Base-by-base conservation (phyloP, 2,113 vertebrate genomes). In the Verasper variegatus region DNA sequence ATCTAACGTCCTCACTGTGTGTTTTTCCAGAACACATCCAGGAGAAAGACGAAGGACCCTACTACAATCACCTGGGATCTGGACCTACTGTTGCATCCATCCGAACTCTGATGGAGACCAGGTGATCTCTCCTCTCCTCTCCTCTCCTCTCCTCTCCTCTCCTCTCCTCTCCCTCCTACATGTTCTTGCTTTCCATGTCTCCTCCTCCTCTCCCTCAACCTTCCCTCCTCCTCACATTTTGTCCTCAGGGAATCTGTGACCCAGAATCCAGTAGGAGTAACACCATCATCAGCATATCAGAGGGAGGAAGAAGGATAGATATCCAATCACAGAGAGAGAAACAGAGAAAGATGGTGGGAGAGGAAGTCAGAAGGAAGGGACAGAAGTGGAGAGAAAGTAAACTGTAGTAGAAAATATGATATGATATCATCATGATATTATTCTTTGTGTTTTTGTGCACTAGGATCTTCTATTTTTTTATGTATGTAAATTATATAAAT, bases 1-100 rank as follows among this genome's bases (percentile, higher is more conserved):
- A 42, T 62, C 35, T 13, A 14, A 40, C 42, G 42, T 55, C 4
- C 40, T 85, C 23, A 82, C 8, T 61, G 45, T 85, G 20, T 83
- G 20, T 81, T 5, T 81, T 72, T 37, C 72, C 90, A 99, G 98
- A 98, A 80, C 96, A 98, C 95, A 96, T 98, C 1, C 88, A 96
- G 85, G 98, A 99, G 93, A 99, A 98, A 93, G 98, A 99, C 2
- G 98, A 99, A 92, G 98, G 98, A 21, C 98, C 98, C 0, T 99
- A 99, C 83, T 99, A 99, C 89, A 99, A 97, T 79, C 98, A 99
- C 91, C 93, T 99, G 91, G 98, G 98, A 88, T 96, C 97, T 2
- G 98, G 97, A 83, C 98, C 97, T 74, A 97, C 95, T 0, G 95
- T 99, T 24, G 95, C 96, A 3, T 97, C 98, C 75, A 95, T 99